Percentiles rank a stretch among this genome's conserved stretches.
Evolutionary conservation across 1,140 invertebrate species (phyloP).

Genomic region (Plutomurus gul): DNA sequence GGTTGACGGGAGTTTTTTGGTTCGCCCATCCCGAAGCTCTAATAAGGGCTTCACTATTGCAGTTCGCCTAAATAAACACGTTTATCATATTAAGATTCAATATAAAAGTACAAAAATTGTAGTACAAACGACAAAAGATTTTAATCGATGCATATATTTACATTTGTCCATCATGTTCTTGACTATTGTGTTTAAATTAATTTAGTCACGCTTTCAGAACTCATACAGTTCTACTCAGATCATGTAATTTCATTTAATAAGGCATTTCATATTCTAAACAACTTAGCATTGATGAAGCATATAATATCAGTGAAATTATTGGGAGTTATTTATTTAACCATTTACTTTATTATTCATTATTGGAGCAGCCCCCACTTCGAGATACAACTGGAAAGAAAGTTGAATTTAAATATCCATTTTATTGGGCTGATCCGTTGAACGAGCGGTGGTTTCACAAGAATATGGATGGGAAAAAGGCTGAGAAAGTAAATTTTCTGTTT

Average conservation of each 20-base stretch:
- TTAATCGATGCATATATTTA: not conserved
- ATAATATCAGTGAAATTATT: no score
- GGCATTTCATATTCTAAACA: not conserved
- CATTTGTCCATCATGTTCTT: not conserved
- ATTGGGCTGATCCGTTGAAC: slow-evolving; percentile 94
- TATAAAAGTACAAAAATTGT: slow-evolving; percentile 67
- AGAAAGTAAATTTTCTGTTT: slow-evolving; percentile 74
- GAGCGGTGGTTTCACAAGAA: slow-evolving; percentile 99
- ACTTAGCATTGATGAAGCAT: no score
- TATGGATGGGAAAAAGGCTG: slow-evolving; percentile 93
- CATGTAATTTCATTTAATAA: no score
- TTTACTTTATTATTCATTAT: no score
- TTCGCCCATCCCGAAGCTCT: slow-evolving; percentile 90
- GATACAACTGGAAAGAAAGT: slow-evolving; percentile 94
- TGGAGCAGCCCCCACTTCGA: slow-evolving; percentile 87
- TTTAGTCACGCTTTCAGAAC: slow-evolving; percentile 95
- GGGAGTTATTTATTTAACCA: no score
- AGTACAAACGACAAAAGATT: not conserved
- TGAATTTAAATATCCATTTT: slow-evolving; percentile 89
- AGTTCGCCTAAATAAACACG: slow-evolving; percentile 88
- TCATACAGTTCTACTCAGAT: slow-evolving; percentile 97
- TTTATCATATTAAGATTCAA: slow-evolving; percentile 99
- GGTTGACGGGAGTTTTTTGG: slow-evolving; percentile 91
- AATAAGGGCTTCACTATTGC: slow-evolving; percentile 96
- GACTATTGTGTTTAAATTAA: not conserved